These are phyloP conservation scores for Myripristis murdjan DNA, from an alignment of 2,797 vertebrate genomes.

Conservation along the genomic window DNA sequence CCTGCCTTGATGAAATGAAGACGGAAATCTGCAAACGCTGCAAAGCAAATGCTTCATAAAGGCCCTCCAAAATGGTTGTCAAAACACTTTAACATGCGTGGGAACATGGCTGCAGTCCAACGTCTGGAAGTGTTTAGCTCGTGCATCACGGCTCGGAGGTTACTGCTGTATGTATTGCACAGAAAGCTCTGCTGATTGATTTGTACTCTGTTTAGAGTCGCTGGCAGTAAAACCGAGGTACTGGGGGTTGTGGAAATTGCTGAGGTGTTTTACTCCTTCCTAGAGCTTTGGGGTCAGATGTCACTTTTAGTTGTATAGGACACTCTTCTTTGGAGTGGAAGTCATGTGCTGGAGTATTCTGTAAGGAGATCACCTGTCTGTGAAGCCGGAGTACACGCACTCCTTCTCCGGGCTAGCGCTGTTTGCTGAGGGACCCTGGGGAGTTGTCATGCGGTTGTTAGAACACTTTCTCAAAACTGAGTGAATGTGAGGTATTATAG, in stretches of 20 bases:
- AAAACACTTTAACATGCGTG: conserved; percentile 92
- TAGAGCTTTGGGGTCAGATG: conserved; percentile 39
- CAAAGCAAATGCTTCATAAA: conserved; percentile 82
- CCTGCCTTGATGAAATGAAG: conserved; percentile 56
- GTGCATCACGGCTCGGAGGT: conserved; percentile 79
- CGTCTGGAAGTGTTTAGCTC: conserved; percentile 93
- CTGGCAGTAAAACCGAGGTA: conserved; percentile 60
- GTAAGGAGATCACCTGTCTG: conserved; percentile 60
- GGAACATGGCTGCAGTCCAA: conserved; percentile 92
- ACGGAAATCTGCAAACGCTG: conserved; percentile 72
- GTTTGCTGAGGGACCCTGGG: conserved; percentile 34
- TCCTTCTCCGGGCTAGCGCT: conserved; percentile 35
- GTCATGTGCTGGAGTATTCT: conserved; percentile 36
- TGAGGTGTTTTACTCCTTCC: conserved; percentile 65
- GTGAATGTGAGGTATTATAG: conserved; percentile 54
- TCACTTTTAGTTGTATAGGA: conserved; percentile 62
- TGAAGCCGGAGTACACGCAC: conserved; percentile 43
- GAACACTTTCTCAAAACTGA: conserved; percentile 58
- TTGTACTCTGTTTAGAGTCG: conserved; percentile 80
- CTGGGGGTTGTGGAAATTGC: conserved; percentile 36
- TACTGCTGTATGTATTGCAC: conserved; percentile 88
- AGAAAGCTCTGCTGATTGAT: conserved; percentile 87
- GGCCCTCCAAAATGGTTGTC: conserved; percentile 90
- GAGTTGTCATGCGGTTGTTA: conserved; percentile 57
- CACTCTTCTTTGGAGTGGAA: conserved; percentile 43